Conservation (phyloP, 2,113 vertebrate genomes). For the Bagarius yarrelli region DNA sequence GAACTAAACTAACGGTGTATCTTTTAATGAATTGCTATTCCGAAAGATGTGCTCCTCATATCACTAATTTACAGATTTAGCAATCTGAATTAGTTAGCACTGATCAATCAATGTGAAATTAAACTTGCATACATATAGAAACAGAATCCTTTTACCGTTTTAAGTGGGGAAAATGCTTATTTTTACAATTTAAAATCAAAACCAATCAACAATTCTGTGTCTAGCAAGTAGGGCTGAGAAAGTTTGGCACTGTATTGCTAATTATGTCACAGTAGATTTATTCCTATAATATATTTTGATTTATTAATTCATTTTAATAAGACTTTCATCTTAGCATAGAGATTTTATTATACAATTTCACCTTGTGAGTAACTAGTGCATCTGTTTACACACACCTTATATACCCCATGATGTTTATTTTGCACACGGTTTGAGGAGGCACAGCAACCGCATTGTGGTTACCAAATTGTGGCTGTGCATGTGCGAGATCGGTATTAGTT, state of each 20-base stretch:
- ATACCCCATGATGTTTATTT: not conserved
- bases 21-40: constrained; percentile 21
- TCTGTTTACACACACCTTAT: not conserved
- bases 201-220: no score
- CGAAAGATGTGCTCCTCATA: constrained; percentile 34
- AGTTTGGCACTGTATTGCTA: not conserved
- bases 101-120: not conserved
- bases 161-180: no score
- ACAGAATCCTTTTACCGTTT: no score
- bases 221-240: not conserved
- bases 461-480: not conserved
- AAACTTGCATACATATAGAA: not conserved
- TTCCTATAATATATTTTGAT: not conserved
- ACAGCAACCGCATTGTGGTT: not conserved
- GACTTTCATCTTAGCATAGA: not conserved
- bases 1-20: not conserved
- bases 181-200: no score
- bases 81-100: not conserved
- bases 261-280: not conserved
- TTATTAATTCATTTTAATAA: not conserved
- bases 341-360: not conserved
- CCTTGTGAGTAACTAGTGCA: not conserved
- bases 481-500: not conserved
- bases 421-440: not conserved
- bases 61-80: not conserved